Base-by-base conservation (phyloP, 2,888 invertebrate species). In the Eurytoma adleriae region DNA sequence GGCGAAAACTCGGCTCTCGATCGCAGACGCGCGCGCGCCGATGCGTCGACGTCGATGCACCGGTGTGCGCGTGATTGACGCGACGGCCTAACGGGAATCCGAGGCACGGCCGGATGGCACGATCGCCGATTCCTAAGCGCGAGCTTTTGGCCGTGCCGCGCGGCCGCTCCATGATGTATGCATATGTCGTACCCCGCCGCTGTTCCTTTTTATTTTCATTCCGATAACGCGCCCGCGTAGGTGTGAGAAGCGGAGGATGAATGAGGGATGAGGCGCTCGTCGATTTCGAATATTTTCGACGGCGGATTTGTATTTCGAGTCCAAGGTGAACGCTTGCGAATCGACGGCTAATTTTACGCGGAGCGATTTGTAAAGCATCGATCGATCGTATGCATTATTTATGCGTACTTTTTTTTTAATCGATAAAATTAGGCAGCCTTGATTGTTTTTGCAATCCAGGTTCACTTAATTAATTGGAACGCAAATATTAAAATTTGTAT, bases 11-110 rank as follows among this genome's bases (percentile, higher is more conserved):
- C 24, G 2, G 24, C 24, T 24, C 24, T 24, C 24, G 1, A 24
- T 24, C 24, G 24, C 24, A 24, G 24, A n/a, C n/a, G 24, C 67
- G 24, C 40, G 40, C 40, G 40, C 40, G 54, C 18, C 20, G 20
- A 30, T 52, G 18, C 40, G 30, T 30, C 2, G 10, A 54, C 30
- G 30, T 59, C 30, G 30, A 40, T 40, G 40, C 40, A 40, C 40
- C 59, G 12, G 20, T 20, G 18, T 20, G 12, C 61, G 54, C 27
- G 24, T 82, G 84, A 85, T 79, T 83, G 83, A 82, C 83, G 82
- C 70, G 75, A 56, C 70, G 52, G 66, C 78, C 79, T 87, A 87
- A 86, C 87, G 85, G 86, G 85, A 86, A 86, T 83, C 80, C 83
- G 69, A 84, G 81, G 83, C 84, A 85, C 77, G 86, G 81, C 82